phyloP scores from a whole-genome alignment of 2,113 vertebrate species.

The Tychaedon coryphoeus region DNA sequence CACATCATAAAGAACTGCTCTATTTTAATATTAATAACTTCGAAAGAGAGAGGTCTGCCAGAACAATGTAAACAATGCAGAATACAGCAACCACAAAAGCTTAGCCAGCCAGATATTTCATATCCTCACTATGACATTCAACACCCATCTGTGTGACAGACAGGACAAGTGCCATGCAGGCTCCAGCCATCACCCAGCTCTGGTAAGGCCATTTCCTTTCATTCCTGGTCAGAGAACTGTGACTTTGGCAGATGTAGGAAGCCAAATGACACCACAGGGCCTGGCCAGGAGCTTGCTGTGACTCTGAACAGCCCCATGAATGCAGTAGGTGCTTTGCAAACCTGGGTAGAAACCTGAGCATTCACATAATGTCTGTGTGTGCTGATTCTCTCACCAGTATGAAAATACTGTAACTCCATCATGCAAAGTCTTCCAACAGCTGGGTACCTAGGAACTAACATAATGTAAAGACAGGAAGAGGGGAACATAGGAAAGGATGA shows the following conservation, averaged over 20 bases:
- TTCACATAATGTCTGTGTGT: fast-evolving
- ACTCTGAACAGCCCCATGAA: not conserved
- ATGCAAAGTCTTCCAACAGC: not conserved
- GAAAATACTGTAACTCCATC: not conserved
- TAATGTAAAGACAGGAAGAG: not conserved
- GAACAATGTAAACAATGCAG: not conserved
- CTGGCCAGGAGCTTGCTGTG: not conserved
- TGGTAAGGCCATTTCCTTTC: not conserved
- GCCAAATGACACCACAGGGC: not conserved
- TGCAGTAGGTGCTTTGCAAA: not conserved
- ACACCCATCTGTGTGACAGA: not conserved
- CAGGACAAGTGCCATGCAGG: not conserved
- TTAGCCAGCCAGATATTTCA: not conserved
- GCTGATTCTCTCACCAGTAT: fast-evolving
- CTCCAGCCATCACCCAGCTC: not conserved
- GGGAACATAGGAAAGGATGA: not conserved
- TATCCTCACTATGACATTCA: not conserved
- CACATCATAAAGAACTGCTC: not conserved
- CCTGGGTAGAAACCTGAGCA: not conserved
- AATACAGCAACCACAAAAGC: not conserved
- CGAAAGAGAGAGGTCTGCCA: not conserved
- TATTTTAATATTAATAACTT: not conserved
- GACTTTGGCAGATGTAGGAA: not conserved
- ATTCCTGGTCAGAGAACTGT: not conserved
- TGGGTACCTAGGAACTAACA: not conserved